phyloP scores from a whole-genome alignment of 2,113 vertebrate species.

The Coturnix japonica region DNA sequence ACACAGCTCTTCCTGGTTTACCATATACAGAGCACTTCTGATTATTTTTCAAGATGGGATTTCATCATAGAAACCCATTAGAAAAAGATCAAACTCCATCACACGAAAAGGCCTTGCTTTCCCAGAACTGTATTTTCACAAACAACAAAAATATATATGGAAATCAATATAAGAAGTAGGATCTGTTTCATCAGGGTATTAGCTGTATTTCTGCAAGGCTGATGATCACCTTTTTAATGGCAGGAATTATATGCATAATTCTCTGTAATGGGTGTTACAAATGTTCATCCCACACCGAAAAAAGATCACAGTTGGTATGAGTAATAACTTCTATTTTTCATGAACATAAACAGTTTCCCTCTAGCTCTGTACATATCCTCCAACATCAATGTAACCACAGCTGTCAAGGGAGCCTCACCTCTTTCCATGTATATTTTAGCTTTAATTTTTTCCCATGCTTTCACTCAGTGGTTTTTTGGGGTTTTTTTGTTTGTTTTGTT shows the following conservation, averaged over 20 bases:
- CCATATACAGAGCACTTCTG: neutral
- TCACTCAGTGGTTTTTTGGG: neutral
- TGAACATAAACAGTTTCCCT: slow-evolving; percentile 60
- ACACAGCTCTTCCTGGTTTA: neutral
- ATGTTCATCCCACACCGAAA: slow-evolving; percentile 65
- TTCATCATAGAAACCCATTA: neutral
- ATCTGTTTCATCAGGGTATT: slow-evolving; percentile 56
- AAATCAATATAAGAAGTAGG: slow-evolving; percentile 47
- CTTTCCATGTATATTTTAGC: slow-evolving; percentile 60
- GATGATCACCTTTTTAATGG: slow-evolving; percentile 56
- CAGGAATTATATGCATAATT: slow-evolving; percentile 43
- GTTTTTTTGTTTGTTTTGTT: too few relatives aligned
- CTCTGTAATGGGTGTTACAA: slow-evolving; percentile 60
- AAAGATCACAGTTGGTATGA: slow-evolving; percentile 67
- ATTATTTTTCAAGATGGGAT: neutral
- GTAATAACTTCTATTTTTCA: slow-evolving; percentile 56
- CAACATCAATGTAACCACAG: slow-evolving; percentile 72
- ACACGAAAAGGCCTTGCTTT: neutral
- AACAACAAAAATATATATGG: slow-evolving; percentile 14
- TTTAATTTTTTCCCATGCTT: slow-evolving; percentile 70
- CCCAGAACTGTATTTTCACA: slow-evolving; percentile 49
- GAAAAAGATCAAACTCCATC: slow-evolving; percentile 5
- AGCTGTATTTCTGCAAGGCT: slow-evolving; percentile 25
- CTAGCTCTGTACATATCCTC: slow-evolving; percentile 46
- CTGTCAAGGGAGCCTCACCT: slow-evolving; percentile 65